Percentiles rank a stretch among this genome's conserved stretches.
Evolutionary conservation across 1,140 invertebrate genomes (phyloP).

Genomic region (Metopolophium dirhodum): DNA sequence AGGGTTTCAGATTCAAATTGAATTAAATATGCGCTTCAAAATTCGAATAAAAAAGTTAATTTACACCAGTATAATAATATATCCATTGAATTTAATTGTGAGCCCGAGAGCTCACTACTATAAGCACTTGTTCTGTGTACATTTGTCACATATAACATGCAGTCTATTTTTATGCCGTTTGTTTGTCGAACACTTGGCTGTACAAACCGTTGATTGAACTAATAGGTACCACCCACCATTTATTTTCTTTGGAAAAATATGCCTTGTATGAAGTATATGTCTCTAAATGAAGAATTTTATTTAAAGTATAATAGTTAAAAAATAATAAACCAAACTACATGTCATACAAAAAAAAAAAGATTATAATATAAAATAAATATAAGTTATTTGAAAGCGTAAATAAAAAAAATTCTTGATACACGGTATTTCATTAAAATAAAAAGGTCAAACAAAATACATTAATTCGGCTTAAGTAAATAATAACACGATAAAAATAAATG

Average conservation of each 20-base stretch:
- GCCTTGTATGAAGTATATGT: not conserved
- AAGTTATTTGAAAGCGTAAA: not conserved
- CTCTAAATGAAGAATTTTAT: not conserved
- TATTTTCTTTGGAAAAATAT: not conserved
- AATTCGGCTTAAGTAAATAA: not conserved
- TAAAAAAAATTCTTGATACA: not conserved
- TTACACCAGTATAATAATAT: not conserved
- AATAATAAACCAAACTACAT: not conserved
- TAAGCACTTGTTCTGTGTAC: not conserved
- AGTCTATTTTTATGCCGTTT: not conserved
- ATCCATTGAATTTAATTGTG: not conserved
- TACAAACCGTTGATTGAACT: not conserved
- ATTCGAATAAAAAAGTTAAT: constrained; percentile 27
- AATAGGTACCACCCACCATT: not conserved
- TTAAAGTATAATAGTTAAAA: not conserved
- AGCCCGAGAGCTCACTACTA: not conserved
- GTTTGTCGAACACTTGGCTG: constrained; percentile 2
- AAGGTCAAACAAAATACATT: constrained; percentile 7
- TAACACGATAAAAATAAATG: constrained; percentile 28
- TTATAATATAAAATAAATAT: constrained; percentile 3
- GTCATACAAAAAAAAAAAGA: not conserved
- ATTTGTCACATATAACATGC: not conserved
- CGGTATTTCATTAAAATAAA: not conserved
- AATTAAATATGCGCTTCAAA: constrained; percentile 23
- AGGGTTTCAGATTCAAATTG: not conserved